Percentiles rank a stretch among this genome's conserved stretches.
These are phyloP conservation scores for Oceanodroma tethys DNA, from an alignment of 2,113 vertebrate species.

Conservation along the genomic window DNA sequence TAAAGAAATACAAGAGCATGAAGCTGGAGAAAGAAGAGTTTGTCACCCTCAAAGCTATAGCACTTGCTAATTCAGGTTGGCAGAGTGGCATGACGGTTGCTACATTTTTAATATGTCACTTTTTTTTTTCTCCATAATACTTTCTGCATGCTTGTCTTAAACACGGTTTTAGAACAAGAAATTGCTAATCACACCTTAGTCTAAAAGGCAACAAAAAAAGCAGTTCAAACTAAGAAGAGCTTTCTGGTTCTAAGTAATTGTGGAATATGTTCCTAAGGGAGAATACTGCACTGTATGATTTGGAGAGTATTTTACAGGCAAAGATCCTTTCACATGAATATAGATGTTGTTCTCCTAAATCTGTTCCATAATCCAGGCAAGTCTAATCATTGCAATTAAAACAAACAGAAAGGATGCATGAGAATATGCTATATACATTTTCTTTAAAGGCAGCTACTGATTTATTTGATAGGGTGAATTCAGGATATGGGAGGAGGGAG, in stretches of 20 bases:
- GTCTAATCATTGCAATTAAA: slow-evolving; percentile 27
- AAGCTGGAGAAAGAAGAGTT: slow-evolving; percentile 99
- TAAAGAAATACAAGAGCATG: slow-evolving; percentile 98
- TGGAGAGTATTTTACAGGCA: neutral
- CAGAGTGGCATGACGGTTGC: slow-evolving; percentile 42
- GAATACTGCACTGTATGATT: neutral
- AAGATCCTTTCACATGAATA: slow-evolving; percentile 11
- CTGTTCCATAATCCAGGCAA: slow-evolving; percentile 14
- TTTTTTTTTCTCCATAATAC: neutral
- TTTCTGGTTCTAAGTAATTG: neutral
- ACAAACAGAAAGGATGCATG: neutral
- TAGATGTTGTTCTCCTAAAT: slow-evolving; percentile 7
- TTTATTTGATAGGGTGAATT: slow-evolving; percentile 10
- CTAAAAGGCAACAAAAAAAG: neutral
- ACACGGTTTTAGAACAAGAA: neutral
- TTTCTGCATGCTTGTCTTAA: slow-evolving; percentile 16
- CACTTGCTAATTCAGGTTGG: slow-evolving; percentile 99
- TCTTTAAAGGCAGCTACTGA: slow-evolving; percentile 16
- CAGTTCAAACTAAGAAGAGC: neutral
- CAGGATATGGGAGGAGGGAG: neutral
- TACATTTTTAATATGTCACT: slow-evolving; percentile 41
- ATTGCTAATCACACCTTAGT: neutral
- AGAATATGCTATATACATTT: neutral
- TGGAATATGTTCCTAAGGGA: neutral
- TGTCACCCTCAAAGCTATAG: slow-evolving; percentile 98